Conservation (phyloP, 2,797 vertebrate species). For the Clamator glandarius region DNA sequence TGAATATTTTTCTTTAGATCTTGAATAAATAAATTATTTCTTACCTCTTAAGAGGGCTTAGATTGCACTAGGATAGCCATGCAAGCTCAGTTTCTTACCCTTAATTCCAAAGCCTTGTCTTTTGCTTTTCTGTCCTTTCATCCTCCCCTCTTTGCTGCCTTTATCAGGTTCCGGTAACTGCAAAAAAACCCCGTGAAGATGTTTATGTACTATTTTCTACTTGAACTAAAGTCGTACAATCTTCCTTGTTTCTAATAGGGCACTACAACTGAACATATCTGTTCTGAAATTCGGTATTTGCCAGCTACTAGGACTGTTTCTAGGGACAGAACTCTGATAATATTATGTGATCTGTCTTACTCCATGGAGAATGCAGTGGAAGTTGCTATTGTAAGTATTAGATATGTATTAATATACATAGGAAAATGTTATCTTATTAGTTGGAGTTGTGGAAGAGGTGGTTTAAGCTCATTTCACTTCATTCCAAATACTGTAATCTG, state of each 20-base stretch:
- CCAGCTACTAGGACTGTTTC: slow-evolving; percentile 87
- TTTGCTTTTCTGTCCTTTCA: not conserved
- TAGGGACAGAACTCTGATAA: slow-evolving; percentile 84
- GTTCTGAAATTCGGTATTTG: slow-evolving; percentile 91
- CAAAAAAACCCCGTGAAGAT: not conserved
- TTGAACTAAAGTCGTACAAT: not conserved
- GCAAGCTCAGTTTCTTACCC: not conserved
- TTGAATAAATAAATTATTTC: not conserved
- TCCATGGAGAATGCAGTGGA: slow-evolving; percentile 86
- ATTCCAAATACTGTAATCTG: not conserved
- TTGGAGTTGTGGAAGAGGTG: not conserved
- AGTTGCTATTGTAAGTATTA: slow-evolving; percentile 89
- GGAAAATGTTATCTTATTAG: not conserved
- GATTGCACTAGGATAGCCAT: not conserved
- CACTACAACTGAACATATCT: slow-evolving; percentile 92
- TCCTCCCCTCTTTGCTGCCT: not conserved
- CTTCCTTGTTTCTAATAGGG: slow-evolving; percentile 80
- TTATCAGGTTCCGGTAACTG: not conserved
- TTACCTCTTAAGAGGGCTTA: not conserved
- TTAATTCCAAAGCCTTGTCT: not conserved
- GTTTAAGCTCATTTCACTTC: not conserved
- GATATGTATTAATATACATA: not conserved
- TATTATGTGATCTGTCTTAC: slow-evolving; percentile 90
- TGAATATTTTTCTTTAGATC: not conserved
- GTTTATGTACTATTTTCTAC: not conserved